Conservation (phyloP, 1,140 invertebrate species). For the Periplaneta americana region DNA sequence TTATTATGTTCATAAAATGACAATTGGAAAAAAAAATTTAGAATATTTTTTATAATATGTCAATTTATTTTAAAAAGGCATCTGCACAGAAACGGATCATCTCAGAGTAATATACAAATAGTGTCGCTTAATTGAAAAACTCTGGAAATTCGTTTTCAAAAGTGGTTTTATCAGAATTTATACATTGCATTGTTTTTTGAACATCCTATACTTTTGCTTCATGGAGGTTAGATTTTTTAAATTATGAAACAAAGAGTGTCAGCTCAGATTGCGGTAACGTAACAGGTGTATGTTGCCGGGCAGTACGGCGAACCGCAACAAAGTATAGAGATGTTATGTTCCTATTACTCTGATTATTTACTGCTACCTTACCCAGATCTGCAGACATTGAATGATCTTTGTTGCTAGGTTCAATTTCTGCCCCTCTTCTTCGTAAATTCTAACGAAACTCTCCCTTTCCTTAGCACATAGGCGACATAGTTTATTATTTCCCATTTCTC, state of each 20-base stretch:
- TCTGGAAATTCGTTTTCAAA: too few species aligned
- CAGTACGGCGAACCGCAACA: background rate
- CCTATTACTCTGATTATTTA: background rate
- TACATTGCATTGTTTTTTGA: too few species aligned
- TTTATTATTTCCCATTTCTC: slow-evolving; percentile 10
- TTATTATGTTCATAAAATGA: too few species aligned
- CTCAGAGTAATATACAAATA: too few species aligned
- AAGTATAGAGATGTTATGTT: background rate
- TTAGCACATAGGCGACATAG: slow-evolving; percentile 13
- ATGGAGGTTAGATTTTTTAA: background rate
- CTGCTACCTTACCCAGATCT: slow-evolving; percentile 14
- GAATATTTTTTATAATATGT: too few species aligned
- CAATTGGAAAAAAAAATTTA: too few species aligned
- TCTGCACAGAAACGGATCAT: too few species aligned
- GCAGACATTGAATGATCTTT: slow-evolving; percentile 16
- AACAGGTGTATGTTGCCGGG: background rate
- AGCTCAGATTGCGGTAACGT: background rate
- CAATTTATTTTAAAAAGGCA: too few species aligned
- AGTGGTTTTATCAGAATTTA: too few species aligned
- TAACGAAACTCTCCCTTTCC: slow-evolving; percentile 15
- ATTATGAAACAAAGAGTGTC: background rate
- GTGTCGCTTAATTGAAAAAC: too few species aligned
- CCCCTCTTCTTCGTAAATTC: slow-evolving; percentile 16
- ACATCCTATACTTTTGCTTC: background rate
- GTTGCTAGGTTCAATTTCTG: slow-evolving; percentile 16